These are phyloP conservation scores for Caenorhabditis briggsae DNA, from an alignment of 1,140 invertebrate genomes.

Conservation along the genomic window DNA sequence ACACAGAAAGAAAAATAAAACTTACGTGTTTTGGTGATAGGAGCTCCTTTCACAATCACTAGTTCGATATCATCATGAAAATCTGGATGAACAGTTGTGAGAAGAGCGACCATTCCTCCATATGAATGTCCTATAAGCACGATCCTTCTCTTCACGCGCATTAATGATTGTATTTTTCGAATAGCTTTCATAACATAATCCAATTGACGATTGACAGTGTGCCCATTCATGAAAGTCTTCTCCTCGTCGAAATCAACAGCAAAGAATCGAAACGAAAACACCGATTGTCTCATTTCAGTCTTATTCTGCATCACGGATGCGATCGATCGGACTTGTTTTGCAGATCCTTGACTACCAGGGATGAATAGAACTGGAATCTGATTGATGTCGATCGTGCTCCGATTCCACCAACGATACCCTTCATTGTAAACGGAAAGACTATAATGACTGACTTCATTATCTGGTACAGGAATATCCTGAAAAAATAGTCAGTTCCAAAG, in stretches of 20 bases:
- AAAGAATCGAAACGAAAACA: constrained; percentile 26
- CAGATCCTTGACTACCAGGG: constrained; percentile 34
- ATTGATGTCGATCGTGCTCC: neutral
- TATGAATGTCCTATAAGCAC: constrained; percentile 43
- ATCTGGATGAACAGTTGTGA: constrained; percentile 21
- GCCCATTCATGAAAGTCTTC: constrained; percentile 40
- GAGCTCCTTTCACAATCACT: constrained; percentile 6
- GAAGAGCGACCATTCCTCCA: constrained; percentile 38
- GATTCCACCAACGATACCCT: constrained; percentile 10
- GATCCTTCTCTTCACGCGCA: constrained; percentile 7
- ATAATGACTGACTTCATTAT: neutral
- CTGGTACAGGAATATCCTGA: neutral
- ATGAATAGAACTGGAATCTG: constrained; percentile 53
- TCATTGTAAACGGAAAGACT: constrained; percentile 7
- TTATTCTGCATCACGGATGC: constrained; percentile 60
- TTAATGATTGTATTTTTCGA: constrained; percentile 3
- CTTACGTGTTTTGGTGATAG: constrained; percentile 17
- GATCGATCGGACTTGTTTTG: constrained; percentile 25
- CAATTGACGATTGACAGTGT: constrained; percentile 26
- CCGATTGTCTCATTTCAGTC: constrained; percentile 41
- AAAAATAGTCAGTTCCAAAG: too few species aligned
- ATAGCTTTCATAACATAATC: constrained; percentile 56
- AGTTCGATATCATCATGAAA: constrained; percentile 31
- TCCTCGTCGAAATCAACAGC: constrained; percentile 59
- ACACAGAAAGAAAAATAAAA: too few species aligned